Evolutionary conservation across 2,888 invertebrate genomes (phyloP).

Genomic region (Idaea dimidiata): DNA sequence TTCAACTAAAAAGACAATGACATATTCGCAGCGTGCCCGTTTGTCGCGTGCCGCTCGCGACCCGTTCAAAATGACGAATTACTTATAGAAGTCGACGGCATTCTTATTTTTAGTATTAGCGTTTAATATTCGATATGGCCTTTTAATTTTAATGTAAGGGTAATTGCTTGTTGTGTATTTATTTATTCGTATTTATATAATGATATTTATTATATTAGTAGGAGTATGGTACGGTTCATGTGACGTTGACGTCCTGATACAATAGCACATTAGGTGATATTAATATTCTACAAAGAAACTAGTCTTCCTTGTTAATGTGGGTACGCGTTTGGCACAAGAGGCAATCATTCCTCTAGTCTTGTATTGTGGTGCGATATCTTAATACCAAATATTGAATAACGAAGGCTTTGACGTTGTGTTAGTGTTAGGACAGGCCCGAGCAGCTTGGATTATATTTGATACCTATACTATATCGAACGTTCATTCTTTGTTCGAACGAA

Average conservation of each 20-base stretch:
- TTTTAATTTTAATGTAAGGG: conserved; percentile 72
- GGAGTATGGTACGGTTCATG: conserved; percentile 49
- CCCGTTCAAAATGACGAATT: conserved; percentile 30
- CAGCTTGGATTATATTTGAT: conserved; percentile 62
- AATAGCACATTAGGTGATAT: conserved; percentile 76
- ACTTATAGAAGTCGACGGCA: conserved; percentile 32
- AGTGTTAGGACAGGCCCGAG: conserved; percentile 64
- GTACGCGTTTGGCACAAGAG: conserved; percentile 59
- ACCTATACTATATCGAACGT: not conserved
- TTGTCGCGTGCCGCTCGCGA: conserved; percentile 30
- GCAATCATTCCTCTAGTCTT: conserved; percentile 80
- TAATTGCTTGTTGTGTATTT: conserved; percentile 75
- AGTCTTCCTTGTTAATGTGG: conserved; percentile 76
- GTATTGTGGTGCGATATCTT: conserved; percentile 76
- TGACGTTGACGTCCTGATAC: conserved; percentile 60
- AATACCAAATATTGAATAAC: conserved; percentile 79
- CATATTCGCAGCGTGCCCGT: conserved; percentile 39
- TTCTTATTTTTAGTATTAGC: conserved; percentile 61
- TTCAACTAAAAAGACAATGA: conserved; percentile 68
- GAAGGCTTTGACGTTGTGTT: conserved; percentile 72
- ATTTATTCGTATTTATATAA: conserved; percentile 54
- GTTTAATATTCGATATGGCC: conserved; percentile 68
- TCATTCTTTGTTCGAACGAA: not conserved
- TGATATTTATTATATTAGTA: conserved; percentile 50
- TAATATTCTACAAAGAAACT: conserved; percentile 69